These are phyloP conservation scores for Horisme vitalbata DNA, from an alignment of 2,888 invertebrate species.

Conservation along the genomic window DNA sequence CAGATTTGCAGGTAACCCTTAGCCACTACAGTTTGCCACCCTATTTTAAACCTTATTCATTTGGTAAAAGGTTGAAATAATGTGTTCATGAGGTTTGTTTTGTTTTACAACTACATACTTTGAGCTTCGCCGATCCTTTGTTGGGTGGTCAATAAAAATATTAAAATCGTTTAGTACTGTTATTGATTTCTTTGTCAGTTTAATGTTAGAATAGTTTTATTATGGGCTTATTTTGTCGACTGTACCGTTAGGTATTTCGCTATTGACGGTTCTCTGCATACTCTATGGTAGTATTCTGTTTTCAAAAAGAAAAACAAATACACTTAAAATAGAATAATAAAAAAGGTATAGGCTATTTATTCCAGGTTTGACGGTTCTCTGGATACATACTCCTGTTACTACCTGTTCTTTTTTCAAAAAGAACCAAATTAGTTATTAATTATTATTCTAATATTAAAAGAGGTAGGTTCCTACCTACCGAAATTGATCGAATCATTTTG, in stretches of 20 bases:
- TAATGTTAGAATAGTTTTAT: conserved; percentile 49
- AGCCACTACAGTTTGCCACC: conserved; percentile 21
- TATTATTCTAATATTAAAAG: no score
- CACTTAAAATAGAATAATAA: no score
- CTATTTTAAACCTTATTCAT: conserved; percentile 24
- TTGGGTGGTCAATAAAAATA: conserved; percentile 49
- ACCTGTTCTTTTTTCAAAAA: no score
- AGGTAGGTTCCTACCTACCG: no score
- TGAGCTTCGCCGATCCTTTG: conserved; percentile 56
- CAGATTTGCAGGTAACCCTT: conserved; percentile 43
- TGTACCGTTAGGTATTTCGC: conserved; percentile 47
- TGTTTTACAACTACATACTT: conserved; percentile 57
- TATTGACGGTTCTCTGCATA: conserved; percentile 13
- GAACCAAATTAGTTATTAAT: no score
- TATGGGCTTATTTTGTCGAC: conserved; percentile 40
- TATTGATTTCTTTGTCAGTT: conserved; percentile 35
- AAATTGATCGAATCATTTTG: no score
- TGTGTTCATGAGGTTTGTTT: conserved; percentile 8
- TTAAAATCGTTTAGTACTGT: conserved; percentile 47
- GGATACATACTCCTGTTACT: no score
- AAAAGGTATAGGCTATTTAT: no score
- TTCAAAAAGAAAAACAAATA: no score
- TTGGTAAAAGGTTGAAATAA: background rate
- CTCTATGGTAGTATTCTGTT: conserved; percentile 11
- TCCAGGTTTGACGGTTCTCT: no score